Conservation (phyloP, 2,113 vertebrate species). For the Halichoerus grypus region DNA sequence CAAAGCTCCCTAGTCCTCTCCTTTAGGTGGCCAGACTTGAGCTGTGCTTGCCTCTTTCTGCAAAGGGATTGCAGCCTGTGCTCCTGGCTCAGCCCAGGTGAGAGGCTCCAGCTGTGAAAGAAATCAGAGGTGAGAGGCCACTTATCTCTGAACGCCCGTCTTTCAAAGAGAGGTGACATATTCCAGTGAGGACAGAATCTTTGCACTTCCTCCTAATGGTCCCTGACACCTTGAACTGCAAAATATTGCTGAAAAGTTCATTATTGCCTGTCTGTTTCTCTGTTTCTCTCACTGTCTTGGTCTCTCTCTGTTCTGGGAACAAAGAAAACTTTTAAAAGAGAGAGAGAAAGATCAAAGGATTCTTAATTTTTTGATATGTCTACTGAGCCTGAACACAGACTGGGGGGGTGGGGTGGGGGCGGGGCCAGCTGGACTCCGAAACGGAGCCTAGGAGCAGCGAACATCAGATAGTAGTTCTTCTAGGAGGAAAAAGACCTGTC, state of each 20-base stretch:
- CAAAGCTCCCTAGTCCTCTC: background rate
- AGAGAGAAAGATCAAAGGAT: conserved; percentile 31
- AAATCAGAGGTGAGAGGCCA: background rate
- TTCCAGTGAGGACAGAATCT: background rate
- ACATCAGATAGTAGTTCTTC: conserved; percentile 43
- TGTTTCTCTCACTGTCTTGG: background rate
- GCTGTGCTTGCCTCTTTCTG: background rate
- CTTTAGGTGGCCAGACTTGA: background rate
- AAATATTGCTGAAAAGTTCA: conserved; percentile 57
- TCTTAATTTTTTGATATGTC: conserved; percentile 55
- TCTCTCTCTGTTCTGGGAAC: conserved; percentile 25
- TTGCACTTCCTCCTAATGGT: background rate
- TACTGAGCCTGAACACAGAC: background rate
- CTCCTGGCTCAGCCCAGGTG: background rate
- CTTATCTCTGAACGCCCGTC: background rate
- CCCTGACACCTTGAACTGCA: background rate
- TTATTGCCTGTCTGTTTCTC: background rate
- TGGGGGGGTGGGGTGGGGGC: too few relatives aligned
- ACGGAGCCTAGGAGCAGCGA: background rate
- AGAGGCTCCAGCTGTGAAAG: background rate
- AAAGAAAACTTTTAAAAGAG: conserved; percentile 63
- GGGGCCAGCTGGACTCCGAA: fast-evolving
- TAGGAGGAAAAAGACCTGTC: conserved; percentile 38
- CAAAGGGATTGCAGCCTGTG: background rate
- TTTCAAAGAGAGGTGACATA: background rate